Conservation (phyloP, 2,113 vertebrate species). For the Limnothrissa miodon region DNA sequence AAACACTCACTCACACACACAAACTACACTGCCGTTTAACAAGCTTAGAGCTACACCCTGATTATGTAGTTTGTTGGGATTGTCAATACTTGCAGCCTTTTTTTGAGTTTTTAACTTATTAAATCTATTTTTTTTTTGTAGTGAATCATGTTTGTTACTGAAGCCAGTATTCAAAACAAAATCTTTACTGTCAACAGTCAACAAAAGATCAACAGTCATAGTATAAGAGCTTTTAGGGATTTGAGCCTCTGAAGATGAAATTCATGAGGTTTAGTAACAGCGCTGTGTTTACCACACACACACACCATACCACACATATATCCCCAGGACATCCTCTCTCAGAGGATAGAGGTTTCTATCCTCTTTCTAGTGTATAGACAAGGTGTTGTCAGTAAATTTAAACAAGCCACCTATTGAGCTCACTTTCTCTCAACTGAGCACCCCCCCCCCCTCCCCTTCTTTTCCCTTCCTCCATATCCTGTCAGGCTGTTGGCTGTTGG, state of each 20-base stretch:
- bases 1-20: neutral
- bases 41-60: conserved; percentile 18
- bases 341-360: neutral
- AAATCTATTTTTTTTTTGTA: too few relatives aligned
- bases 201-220: too few relatives aligned
- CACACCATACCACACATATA: neutral
- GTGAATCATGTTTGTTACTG: too few relatives aligned
- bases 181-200: too few relatives aligned
- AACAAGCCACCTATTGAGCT: neutral
- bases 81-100: neutral
- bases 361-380: neutral
- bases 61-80: conserved; percentile 27
- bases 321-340: neutral
- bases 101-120: neutral
- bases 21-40: conserved; percentile 19
- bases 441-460: neutral
- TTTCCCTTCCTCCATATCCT: neutral
- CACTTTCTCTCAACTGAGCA: neutral
- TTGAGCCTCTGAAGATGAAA: neutral
- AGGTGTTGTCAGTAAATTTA: neutral
- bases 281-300: too few relatives aligned
- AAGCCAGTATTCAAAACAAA: too few relatives aligned
- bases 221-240: neutral
- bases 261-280: too few relatives aligned
- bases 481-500: neutral